Evolutionary conservation across 2,888 invertebrate genomes (phyloP).

Genomic region (Caenorhabditis sp.): DNA sequence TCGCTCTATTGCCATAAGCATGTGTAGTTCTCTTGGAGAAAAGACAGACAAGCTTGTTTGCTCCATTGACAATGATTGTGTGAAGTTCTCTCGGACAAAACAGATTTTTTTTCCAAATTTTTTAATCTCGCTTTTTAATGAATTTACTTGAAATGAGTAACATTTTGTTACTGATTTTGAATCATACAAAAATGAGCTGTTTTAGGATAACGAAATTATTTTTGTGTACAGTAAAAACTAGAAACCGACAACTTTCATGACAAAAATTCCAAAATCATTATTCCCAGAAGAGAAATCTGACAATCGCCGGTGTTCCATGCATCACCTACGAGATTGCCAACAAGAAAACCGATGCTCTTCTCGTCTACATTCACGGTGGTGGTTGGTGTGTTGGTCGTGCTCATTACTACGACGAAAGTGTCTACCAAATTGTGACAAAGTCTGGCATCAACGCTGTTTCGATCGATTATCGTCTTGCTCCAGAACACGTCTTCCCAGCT

Average conservation of each 20-base stretch:
- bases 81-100: too few relatives aligned
- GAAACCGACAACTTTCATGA: too few relatives aligned
- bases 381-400: slow-evolving; percentile 33
- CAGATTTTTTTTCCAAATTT: too few relatives aligned
- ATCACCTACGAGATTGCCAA: slow-evolving; percentile 56
- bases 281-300: slow-evolving; percentile 26
- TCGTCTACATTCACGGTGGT: slow-evolving; percentile 68
- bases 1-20: not conserved
- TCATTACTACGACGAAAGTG: slow-evolving; percentile 60
- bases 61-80: not conserved
- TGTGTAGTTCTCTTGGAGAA: not conserved
- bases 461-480: slow-evolving; percentile 69
- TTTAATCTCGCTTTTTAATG: too few relatives aligned
- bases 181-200: too few relatives aligned
- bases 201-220: too few relatives aligned
- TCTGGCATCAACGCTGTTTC: slow-evolving; percentile 55
- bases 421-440: slow-evolving; percentile 51
- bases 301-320: slow-evolving; percentile 57
- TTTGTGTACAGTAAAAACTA: too few relatives aligned
- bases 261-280: too few relatives aligned
- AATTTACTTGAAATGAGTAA: too few relatives aligned
- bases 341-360: slow-evolving; percentile 38
- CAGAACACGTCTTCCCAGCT: slow-evolving; percentile 72
- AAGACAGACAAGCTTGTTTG: not conserved
- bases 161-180: too few relatives aligned